Conservation (phyloP, 2,797 vertebrate genomes). For the Gallinago solitaria region DNA sequence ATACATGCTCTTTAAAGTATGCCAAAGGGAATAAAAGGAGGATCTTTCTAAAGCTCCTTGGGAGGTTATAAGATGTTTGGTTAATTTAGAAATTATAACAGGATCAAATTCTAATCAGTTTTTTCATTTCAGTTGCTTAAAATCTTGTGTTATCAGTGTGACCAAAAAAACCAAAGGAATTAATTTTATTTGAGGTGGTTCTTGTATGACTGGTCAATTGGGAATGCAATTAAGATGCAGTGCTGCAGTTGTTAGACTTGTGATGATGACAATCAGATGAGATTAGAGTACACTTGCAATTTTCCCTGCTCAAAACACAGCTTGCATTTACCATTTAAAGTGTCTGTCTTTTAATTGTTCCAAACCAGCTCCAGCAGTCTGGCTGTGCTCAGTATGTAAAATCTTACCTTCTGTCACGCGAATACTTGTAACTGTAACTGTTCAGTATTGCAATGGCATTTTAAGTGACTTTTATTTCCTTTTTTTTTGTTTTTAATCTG, state of each 20-base stretch:
- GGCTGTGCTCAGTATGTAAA: neutral
- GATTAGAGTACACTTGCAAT: neutral
- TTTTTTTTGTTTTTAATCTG: neutral
- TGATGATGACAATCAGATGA: neutral
- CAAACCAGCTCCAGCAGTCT: neutral
- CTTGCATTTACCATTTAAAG: neutral
- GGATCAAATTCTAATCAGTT: neutral
- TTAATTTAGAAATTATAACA: neutral
- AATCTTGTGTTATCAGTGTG: neutral
- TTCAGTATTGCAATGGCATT: neutral
- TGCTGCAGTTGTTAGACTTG: neutral
- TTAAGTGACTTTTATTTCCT: neutral
- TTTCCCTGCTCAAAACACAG: neutral
- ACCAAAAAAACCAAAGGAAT: neutral
- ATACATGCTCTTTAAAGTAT: neutral
- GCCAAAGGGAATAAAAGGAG: neutral
- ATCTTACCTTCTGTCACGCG: neutral
- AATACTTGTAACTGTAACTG: neutral
- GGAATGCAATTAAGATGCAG: neutral
- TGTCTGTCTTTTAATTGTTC: neutral
- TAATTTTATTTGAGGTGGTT: slow-evolving; percentile 21
- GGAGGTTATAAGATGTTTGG: neutral
- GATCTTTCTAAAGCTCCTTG: neutral
- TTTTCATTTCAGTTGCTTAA: neutral
- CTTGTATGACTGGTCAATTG: neutral